phyloP scores from a whole-genome alignment of 2,888 invertebrate species.

The Dioctria rufipes region DNA sequence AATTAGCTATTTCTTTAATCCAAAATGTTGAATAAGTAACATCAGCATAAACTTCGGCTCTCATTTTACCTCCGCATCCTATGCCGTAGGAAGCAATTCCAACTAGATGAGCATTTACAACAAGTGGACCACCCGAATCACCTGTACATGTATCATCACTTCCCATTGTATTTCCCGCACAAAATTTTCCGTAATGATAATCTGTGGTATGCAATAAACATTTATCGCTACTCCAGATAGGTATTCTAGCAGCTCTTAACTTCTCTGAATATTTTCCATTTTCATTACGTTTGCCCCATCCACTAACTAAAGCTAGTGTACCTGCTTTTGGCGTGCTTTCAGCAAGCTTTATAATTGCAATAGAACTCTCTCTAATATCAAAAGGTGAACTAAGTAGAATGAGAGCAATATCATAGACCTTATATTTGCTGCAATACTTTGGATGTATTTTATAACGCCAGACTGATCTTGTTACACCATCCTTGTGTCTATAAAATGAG shows the following conservation, averaged over 20 bases:
- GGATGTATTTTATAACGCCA: too few species aligned
- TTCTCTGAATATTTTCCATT: not conserved
- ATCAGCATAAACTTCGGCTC: constrained; percentile 20
- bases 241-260: not conserved
- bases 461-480: too few species aligned
- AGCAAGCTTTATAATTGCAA: not conserved
- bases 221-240: not conserved
- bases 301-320: not conserved
- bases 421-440: not conserved
- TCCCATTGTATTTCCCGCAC: not conserved
- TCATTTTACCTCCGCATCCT: not conserved
- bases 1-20: not conserved
- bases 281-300: not conserved
- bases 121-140: constrained; percentile 40
- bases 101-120: not conserved
- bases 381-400: not conserved
- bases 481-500: too few species aligned
- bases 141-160: constrained; percentile 45
- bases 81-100: constrained; percentile 28
- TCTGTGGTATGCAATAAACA: not conserved
- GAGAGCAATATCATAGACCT: not conserved
- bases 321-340: not conserved
- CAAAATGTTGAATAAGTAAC: not conserved
- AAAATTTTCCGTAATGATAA: not conserved
- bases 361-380: not conserved